These are phyloP conservation scores for Drosophila sp. DNA, from an alignment of 1,140 invertebrate genomes.

Conservation along the genomic window DNA sequence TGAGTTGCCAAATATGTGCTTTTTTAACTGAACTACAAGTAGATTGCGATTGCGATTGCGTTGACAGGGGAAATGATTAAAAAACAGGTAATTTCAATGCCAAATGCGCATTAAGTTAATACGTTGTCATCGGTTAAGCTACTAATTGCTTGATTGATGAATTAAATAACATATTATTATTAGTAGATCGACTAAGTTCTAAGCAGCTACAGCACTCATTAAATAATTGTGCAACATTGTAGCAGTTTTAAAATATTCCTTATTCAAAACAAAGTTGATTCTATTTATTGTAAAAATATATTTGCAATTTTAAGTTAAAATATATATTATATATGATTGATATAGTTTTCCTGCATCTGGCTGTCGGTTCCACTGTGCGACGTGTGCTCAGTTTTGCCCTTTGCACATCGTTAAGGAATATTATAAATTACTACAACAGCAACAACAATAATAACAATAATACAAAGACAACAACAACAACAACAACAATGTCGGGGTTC, in stretches of 20 bases:
- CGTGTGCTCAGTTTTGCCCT: slow-evolving; percentile 74
- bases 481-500: slow-evolving; percentile 46
- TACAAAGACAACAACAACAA: slow-evolving; percentile 45
- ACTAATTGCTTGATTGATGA: slow-evolving; percentile 32
- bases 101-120: slow-evolving; percentile 36
- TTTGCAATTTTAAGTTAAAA: neutral
- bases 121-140: slow-evolving; percentile 32
- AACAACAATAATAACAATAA: slow-evolving; percentile 53
- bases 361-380: slow-evolving; percentile 51
- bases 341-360: neutral
- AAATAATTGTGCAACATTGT: neutral
- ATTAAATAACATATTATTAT: slow-evolving; percentile 11
- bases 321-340: neutral
- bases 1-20: slow-evolving; percentile 51
- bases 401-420: slow-evolving; percentile 84
- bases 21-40: slow-evolving; percentile 30
- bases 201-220: slow-evolving; percentile 2
- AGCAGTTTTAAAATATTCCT: neutral
- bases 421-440: slow-evolving; percentile 84
- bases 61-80: slow-evolving; percentile 35
- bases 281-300: slow-evolving; percentile 1
- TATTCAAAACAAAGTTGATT: no score
- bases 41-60: slow-evolving; percentile 14
- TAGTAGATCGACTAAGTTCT: neutral
- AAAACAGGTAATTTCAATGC: slow-evolving; percentile 34